Percentiles rank a stretch among this genome's conserved stretches.
Evolutionary conservation across 2,888 invertebrate genomes (phyloP).

Genomic region (Dryobotodes eremita): DNA sequence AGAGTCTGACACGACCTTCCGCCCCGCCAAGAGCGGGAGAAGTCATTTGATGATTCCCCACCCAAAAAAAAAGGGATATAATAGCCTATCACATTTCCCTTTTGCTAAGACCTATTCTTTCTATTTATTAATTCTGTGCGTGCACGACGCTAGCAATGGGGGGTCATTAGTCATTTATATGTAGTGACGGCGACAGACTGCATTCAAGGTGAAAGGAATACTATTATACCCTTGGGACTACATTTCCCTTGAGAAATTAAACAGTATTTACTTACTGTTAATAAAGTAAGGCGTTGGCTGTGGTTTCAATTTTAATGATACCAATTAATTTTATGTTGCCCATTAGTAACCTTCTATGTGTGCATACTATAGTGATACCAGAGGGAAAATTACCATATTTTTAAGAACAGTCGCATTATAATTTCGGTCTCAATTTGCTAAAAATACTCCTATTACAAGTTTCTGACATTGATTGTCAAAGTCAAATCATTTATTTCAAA

Average conservation of each 20-base stretch:
- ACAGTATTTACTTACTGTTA: constrained; percentile 27
- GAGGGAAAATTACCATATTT: too few species aligned
- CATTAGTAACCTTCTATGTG: neutral
- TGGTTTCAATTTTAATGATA: neutral
- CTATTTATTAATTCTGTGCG: constrained; percentile 8
- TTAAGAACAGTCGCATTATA: too few species aligned
- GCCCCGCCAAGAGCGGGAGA: too few species aligned
- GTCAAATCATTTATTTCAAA: too few species aligned
- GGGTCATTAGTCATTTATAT: constrained; percentile 37
- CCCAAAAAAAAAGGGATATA: too few species aligned
- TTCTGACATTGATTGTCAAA: too few species aligned
- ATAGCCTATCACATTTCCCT: neutral
- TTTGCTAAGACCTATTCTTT: neutral
- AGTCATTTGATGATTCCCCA: too few species aligned
- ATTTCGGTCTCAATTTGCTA: too few species aligned
- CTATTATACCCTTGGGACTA: constrained; percentile 14
- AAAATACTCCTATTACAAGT: too few species aligned
- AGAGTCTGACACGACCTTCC: too few species aligned
- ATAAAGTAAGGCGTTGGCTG: neutral
- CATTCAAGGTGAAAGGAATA: constrained; percentile 46
- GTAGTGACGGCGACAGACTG: constrained; percentile 6
- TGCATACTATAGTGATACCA: too few species aligned
- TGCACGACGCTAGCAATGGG: neutral
- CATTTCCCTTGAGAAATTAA: constrained; percentile 21
- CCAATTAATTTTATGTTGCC: neutral